Percentiles rank a stretch among this genome's conserved stretches.
phyloP scores from a whole-genome alignment of 2,797 vertebrate species.

The Micrastur ruficollis region DNA sequence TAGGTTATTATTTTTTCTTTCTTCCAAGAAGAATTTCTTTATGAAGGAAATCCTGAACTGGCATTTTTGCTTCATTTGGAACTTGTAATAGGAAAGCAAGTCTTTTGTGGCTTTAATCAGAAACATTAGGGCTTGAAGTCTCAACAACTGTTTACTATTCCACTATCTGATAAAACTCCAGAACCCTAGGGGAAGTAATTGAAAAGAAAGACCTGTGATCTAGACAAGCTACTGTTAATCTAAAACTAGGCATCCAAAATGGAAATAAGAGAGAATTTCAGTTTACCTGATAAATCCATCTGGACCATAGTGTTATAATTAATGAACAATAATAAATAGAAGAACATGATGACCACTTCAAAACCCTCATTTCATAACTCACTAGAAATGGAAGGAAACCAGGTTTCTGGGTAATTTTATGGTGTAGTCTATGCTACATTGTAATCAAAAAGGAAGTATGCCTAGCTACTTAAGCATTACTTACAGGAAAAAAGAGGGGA shows the following conservation, averaged over 20 bases:
- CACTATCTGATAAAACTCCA: conserved; percentile 26
- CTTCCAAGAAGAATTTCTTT: background rate
- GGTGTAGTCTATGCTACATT: background rate
- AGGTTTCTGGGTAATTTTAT: background rate
- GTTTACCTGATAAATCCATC: background rate
- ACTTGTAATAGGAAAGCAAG: background rate
- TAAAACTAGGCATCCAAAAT: background rate
- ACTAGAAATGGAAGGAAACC: background rate
- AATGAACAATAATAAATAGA: background rate
- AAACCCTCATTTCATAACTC: background rate
- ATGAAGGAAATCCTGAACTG: background rate
- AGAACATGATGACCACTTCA: background rate
- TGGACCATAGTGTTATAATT: background rate
- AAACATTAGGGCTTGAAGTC: conserved; percentile 34
- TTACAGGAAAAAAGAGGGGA: background rate
- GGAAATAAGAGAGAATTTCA: background rate
- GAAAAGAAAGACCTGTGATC: conserved; percentile 19
- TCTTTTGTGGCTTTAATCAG: background rate
- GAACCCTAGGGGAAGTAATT: conserved; percentile 9
- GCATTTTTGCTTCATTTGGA: background rate
- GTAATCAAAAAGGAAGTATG: background rate
- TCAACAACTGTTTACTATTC: conserved; percentile 37
- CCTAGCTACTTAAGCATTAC: background rate
- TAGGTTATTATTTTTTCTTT: background rate
- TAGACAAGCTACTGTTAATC: background rate